These are phyloP conservation scores for Nasonia giraulti DNA, from an alignment of 1,140 invertebrate genomes.

Conservation along the genomic window DNA sequence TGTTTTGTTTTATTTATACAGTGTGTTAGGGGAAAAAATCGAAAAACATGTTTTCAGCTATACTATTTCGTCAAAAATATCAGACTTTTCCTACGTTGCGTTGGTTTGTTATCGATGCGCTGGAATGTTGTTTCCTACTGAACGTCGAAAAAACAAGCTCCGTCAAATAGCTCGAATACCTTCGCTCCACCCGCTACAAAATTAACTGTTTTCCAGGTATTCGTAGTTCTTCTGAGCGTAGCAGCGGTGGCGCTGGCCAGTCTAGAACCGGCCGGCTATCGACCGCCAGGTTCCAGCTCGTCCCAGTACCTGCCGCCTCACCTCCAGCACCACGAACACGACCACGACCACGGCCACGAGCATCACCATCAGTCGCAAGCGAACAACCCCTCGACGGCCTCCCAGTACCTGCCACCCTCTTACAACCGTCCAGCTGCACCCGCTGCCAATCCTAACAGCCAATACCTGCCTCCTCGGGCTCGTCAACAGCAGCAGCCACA, in stretches of 20 bases:
- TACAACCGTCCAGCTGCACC: not conserved
- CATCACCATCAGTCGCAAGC: not conserved
- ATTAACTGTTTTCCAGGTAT: slow-evolving; percentile 35
- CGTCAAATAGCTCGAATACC: no score
- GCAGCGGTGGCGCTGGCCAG: slow-evolving; percentile 54
- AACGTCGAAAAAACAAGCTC: no score
- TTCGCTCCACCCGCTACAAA: not conserved
- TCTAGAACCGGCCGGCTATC: slow-evolving; percentile 61
- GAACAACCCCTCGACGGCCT: not conserved
- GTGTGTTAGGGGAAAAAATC: no score
- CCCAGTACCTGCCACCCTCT: slow-evolving; percentile 56
- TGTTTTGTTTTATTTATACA: no score
- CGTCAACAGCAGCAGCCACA: slow-evolving; percentile 28
- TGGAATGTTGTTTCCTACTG: no score
- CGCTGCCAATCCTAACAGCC: slow-evolving; percentile 20
- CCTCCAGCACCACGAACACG: not conserved
- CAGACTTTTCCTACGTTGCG: no score
- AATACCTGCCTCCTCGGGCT: slow-evolving; percentile 44
- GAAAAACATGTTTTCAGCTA: no score
- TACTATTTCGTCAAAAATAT: no score
- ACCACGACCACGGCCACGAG: not conserved
- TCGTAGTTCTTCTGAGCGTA: slow-evolving; percentile 55
- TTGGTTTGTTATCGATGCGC: no score
- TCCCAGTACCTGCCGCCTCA: slow-evolving; percentile 49
- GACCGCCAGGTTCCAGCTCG: slow-evolving; percentile 45